These are phyloP conservation scores for Todus mexicanus DNA, from an alignment of 2,797 vertebrate genomes.

Conservation along the genomic window DNA sequence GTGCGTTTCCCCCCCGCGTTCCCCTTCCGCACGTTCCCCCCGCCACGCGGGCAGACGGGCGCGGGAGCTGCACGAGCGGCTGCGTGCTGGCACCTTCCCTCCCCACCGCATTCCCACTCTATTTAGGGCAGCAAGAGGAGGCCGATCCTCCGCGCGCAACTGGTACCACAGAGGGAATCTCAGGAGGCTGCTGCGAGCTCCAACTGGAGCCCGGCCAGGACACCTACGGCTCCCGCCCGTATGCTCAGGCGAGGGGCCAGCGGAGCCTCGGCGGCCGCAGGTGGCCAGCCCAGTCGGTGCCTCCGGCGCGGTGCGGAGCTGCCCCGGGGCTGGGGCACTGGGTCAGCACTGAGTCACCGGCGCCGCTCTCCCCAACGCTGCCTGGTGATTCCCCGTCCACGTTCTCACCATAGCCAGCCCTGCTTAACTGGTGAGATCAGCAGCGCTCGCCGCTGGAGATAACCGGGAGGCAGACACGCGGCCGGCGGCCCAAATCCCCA, in stretches of 20 bases:
- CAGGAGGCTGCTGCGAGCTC: conserved; percentile 24
- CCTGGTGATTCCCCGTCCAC: background rate
- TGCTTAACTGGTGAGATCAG: background rate
- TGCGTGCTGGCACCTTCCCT: conserved; percentile 9
- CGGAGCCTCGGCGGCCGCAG: background rate
- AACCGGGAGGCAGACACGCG: background rate
- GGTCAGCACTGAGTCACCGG: background rate
- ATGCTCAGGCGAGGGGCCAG: background rate
- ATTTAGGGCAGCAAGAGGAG: conserved; percentile 23
- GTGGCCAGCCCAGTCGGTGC: background rate
- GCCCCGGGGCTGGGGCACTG: background rate
- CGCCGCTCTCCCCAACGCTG: background rate
- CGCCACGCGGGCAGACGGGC: background rate
- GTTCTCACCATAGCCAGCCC: background rate
- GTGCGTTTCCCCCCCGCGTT: background rate
- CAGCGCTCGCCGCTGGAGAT: background rate
- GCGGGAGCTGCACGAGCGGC: background rate
- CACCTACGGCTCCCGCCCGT: background rate
- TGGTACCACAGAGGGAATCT: background rate
- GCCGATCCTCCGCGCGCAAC: background rate
- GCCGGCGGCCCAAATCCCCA: background rate
- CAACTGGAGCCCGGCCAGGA: conserved; percentile 31
- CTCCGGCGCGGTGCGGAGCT: fast-evolving
- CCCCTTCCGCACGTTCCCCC: background rate
- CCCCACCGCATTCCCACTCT: background rate